Evolutionary conservation across 2,888 invertebrate species (phyloP).

Genomic region (Clivina fossor): DNA sequence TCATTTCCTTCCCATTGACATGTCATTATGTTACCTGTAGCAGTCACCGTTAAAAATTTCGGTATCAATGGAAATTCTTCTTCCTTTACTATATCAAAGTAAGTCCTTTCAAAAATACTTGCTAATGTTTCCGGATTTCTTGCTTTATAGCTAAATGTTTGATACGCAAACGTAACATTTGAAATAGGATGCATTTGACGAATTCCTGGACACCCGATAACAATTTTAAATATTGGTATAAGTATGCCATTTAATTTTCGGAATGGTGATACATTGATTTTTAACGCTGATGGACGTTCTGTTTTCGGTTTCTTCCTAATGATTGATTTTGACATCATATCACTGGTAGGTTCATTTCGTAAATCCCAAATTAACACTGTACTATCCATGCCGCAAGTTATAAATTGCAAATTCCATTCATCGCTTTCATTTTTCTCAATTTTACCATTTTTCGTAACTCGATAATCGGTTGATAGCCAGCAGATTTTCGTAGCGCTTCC

Average conservation of each 20-base stretch:
- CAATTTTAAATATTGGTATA: conserved; percentile 64
- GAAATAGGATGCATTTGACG: background rate
- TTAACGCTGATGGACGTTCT: conserved; percentile 61
- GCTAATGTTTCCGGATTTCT: conserved; percentile 12
- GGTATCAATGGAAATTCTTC: no score
- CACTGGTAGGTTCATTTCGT: conserved; percentile 45
- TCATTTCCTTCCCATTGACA: no score
- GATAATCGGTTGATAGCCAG: conserved; percentile 68
- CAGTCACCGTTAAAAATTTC: no score
- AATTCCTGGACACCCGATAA: conserved; percentile 51
- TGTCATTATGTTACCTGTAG: no score
- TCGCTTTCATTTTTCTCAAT: conserved; percentile 51
- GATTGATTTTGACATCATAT: no score
- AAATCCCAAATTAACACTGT: conserved; percentile 69
- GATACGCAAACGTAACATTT: background rate
- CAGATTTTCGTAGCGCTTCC: conserved; percentile 64
- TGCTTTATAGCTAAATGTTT: background rate
- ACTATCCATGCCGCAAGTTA: conserved; percentile 68
- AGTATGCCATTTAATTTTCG: conserved; percentile 63
- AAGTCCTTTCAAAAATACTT: conserved; percentile 6
- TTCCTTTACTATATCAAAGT: background rate
- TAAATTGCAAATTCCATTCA: conserved; percentile 58
- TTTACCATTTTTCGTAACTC: conserved; percentile 63
- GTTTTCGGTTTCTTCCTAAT: no score
- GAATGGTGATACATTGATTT: conserved; percentile 63